A percentile compares a stretch with the other conserved stretches of the same genome.
These are phyloP conservation scores for Synergus gifuensis DNA, from an alignment of 2,888 invertebrate species.

Conservation along the genomic window DNA sequence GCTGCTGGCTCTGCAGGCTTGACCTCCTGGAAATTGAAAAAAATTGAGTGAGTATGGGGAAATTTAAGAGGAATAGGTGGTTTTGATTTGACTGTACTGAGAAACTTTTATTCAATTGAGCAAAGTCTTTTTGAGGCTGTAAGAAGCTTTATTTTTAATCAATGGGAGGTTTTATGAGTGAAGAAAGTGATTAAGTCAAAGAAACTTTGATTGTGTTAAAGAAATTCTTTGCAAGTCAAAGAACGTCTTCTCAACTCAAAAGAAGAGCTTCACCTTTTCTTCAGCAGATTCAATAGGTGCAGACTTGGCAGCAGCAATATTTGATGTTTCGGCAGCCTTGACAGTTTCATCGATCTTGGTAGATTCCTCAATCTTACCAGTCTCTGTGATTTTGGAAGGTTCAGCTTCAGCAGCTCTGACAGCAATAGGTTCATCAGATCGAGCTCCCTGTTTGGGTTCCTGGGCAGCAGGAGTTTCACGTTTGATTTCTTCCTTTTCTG, in stretches of 20 bases:
- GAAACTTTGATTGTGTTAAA: too few species aligned
- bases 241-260: too few species aligned
- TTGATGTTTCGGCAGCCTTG: constrained; percentile 42
- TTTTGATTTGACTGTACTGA: too few species aligned
- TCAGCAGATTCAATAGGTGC: constrained; percentile 39
- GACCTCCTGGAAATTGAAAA: constrained; percentile 48
- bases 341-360: constrained; percentile 46
- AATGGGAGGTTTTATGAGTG: too few species aligned
- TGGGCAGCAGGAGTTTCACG: constrained; percentile 44
- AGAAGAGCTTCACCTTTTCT: constrained; percentile 46
- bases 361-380: constrained; percentile 44
- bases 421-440: constrained; percentile 27
- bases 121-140: background rate
- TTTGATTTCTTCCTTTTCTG: constrained; percentile 47
- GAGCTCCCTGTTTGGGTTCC: constrained; percentile 45
- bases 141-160: constrained; percentile 43
- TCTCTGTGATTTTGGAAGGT: constrained; percentile 45
- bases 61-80: too few species aligned
- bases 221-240: too few species aligned
- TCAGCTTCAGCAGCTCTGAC: constrained; percentile 43
- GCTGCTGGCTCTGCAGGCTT: constrained; percentile 58
- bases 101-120: too few species aligned
- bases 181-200: too few species aligned
- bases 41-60: too few species aligned
- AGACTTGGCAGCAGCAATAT: constrained; percentile 44